Conservation (phyloP, 2,113 vertebrate species). For the Bubo scandiacus region DNA sequence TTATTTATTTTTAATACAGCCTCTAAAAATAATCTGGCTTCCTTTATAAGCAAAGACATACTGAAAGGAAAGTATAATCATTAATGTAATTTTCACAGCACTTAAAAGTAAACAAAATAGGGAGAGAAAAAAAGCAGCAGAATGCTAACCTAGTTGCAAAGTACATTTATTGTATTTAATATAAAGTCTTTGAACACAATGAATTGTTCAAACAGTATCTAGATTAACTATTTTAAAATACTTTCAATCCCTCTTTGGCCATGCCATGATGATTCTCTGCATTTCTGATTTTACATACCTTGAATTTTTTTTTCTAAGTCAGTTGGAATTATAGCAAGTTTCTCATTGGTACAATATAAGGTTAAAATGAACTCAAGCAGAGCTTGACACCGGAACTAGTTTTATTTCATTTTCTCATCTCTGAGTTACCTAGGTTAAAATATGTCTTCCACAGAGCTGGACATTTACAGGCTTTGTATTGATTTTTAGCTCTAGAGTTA, state of each 20-base stretch:
- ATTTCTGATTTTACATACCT: background rate
- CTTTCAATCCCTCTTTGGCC: background rate
- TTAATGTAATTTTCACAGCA: background rate
- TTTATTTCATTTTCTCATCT: background rate
- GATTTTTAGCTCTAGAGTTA: background rate
- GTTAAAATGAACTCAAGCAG: background rate
- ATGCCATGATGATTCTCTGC: background rate
- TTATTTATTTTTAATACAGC: background rate
- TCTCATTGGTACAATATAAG: background rate
- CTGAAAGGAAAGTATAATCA: background rate
- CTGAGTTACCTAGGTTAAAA: background rate
- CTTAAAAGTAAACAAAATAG: background rate
- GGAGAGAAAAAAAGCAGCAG: background rate
- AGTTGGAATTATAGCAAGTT: background rate
- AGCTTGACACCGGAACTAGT: background rate
- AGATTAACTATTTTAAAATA: background rate
- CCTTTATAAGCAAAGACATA: background rate
- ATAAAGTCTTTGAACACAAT: background rate
- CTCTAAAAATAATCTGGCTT: background rate
- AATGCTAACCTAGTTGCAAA: background rate
- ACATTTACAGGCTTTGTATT: background rate
- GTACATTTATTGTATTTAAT: background rate
- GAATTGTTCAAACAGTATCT: background rate
- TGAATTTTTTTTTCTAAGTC: background rate
- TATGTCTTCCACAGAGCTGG: background rate